Evolutionary conservation across 2,888 invertebrate species (phyloP).

Genomic region (Geotrupes spiniger): DNA sequence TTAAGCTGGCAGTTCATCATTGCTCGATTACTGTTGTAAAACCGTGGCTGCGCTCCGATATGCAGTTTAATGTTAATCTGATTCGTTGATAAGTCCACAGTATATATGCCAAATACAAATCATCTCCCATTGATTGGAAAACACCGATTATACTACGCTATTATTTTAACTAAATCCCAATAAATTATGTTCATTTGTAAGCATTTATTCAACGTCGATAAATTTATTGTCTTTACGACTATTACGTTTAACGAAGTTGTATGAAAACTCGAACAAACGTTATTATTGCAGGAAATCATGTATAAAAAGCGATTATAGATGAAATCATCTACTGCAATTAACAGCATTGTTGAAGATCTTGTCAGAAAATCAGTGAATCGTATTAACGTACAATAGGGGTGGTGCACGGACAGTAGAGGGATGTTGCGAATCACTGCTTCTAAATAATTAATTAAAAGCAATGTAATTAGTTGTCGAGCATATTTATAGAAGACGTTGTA

Average conservation of each 20-base stretch:
- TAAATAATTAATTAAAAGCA: conserved; percentile 24
- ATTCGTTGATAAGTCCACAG: conserved; percentile 25
- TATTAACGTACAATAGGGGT: conserved; percentile 24
- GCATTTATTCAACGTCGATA: too few species aligned
- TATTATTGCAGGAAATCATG: background rate
- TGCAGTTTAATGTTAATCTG: conserved; percentile 41
- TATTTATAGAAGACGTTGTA: background rate
- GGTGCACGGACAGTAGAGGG: conserved; percentile 21
- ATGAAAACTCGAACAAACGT: too few species aligned
- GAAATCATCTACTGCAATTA: conserved; percentile 33
- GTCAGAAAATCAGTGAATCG: conserved; percentile 34
- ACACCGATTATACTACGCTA: background rate
- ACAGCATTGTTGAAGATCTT: conserved; percentile 33
- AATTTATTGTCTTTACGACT: too few species aligned
- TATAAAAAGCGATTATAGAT: conserved; percentile 27
- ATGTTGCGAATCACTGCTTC: conserved; percentile 23
- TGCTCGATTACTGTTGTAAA: conserved; percentile 44
- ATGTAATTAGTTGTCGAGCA: conserved; percentile 20
- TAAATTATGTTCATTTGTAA: too few species aligned
- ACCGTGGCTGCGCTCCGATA: conserved; percentile 35
- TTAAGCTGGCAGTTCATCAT: conserved; percentile 47
- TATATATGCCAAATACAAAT: conserved; percentile 18
- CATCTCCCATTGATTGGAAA: conserved; percentile 18
- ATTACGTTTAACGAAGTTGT: too few species aligned
- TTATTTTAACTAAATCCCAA: too few species aligned